Evolutionary conservation across 2,797 vertebrate genomes (phyloP), one percentile per base, ranked within the genome.

Genomic region (Poeciliopsis paucimaculata): DNA sequence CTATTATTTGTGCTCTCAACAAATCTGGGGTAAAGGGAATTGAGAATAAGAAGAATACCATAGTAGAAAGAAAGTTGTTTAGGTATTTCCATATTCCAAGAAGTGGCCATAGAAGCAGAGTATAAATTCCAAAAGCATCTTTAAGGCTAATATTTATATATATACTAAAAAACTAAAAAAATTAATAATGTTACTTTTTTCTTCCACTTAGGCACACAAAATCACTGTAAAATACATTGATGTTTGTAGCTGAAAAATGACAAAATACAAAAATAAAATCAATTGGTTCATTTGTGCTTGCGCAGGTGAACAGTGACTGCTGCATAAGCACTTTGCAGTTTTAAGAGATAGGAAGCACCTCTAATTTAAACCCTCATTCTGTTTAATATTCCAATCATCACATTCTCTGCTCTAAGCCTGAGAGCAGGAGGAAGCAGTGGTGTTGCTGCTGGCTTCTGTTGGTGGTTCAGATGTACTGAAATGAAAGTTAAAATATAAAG

Each of bases 341-440:
- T 45, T 41, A 79, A 49, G 36, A 64, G 45, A 49, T 31, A 60
- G 39, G 45, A 18, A 31, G 51, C 43, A 28, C 46, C 23, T 41
- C 72, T 74, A 66, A 74, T 74, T 74, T 53, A 66, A 74, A 49
- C 62, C 51, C 46, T 51, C 28, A 79, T 62, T 78, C 72, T 68
- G 72, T 36, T 75, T n/a, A 68, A 68, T 68, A 74, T 75, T 43
- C 60, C 60, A 43, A 46, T 66, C 57, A 62, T 49, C 57, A 64
- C 72, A 39, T 11, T 41, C 77, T 73, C 34, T 47, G 39, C 49
- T 16, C 26, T n/a, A 7, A 15, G 41, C 43, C 53, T 31, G 34
- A 41, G 45, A 36, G 45, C 34, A 39, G 8, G 47, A n/a, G 45
- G 16, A 64, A 28, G 51, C 43, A 45, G 28, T 57, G 10, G 5